Evolutionary conservation across 2,113 vertebrate genomes (phyloP), one percentile per base, ranked within the genome.

Genomic region (Enhydra lutris): DNA sequence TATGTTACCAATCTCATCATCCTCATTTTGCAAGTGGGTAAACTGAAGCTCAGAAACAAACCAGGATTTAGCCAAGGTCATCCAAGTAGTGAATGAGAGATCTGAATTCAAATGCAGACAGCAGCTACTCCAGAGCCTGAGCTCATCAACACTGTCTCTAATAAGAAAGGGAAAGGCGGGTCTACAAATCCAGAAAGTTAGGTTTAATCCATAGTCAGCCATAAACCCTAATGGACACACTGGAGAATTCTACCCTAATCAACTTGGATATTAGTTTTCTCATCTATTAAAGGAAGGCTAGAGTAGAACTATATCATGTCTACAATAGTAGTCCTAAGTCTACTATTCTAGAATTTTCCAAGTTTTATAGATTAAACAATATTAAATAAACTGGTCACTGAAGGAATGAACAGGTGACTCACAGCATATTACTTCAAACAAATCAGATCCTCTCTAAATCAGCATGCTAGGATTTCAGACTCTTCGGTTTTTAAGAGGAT

Each of bases 351-450:
- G 24, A 85, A 57, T 84, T 88, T 52, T 93, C 59, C 12, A 63
- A 26, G 34, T 76, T 94, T 95, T 69, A 8, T 61, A 50, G 15
- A 31, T 69, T 55, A 36, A 94, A 57, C 12, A 45, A 5, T 61
- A 67, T 78, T 87, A 87, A 87, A 79, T 71, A 61, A 79, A 52
- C 8, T 95, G 39, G n/a, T 88, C 61, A 15, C 29, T n/a, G 67
- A 91, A 85, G 29, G 47, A 86, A 83, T 91, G 36, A 47, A 71
- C 10, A 86, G 50, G 14, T 47, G 52, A 94, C 59, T 71, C 92
- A 94, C 10, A 82, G 74, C 7, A 65, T 31, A 45, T 97, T 81
- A 93, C 85, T 91, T 96, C 63, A 97, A 96, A 98, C 55, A 97
- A 78, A 92, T 91, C 11, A 31, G 26, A 85, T 86, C 93, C 39